phyloP scores from a whole-genome alignment of 2,888 invertebrate genomes.

The Sinopyrophorus schimmeli region DNA sequence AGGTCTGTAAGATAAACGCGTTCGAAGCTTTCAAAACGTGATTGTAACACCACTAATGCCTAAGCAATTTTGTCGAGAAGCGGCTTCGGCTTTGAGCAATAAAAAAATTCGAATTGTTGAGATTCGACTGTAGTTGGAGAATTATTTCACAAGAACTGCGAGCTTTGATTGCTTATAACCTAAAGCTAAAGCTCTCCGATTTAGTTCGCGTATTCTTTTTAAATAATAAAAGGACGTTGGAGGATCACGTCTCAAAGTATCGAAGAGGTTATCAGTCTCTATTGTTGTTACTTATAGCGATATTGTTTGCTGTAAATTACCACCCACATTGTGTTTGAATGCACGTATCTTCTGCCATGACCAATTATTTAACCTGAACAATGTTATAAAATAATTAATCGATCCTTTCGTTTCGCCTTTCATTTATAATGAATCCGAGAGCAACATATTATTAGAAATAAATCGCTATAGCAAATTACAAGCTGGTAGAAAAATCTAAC shows the following conservation, averaged over 20 bases:
- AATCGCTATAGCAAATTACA: conserved; percentile 27
- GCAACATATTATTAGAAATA: conserved; percentile 32
- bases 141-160: too few relatives aligned
- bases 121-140: too few relatives aligned
- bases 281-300: conserved; percentile 53
- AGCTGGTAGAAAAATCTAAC: too few relatives aligned
- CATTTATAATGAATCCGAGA: conserved; percentile 30
- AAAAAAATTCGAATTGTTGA: too few relatives aligned
- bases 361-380: conserved; percentile 52
- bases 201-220: conserved; percentile 1
- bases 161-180: background rate
- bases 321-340: conserved; percentile 51
- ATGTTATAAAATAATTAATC: conserved; percentile 55
- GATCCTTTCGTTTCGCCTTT: conserved; percentile 50
- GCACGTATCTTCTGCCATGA: conserved; percentile 53
- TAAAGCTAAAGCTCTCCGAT: conserved; percentile 3
- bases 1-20: too few relatives aligned
- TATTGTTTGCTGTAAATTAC: conserved; percentile 54
- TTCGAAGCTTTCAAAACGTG: too few relatives aligned
- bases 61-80: too few relatives aligned
- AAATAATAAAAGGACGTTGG: conserved; percentile 7
- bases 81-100: too few relatives aligned
- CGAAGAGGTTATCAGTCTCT: conserved; percentile 49
- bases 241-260: conserved; percentile 15
- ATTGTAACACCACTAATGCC: too few relatives aligned